Conservation (phyloP, 1,140 invertebrate species). For the Drosophila insularis region DNA sequence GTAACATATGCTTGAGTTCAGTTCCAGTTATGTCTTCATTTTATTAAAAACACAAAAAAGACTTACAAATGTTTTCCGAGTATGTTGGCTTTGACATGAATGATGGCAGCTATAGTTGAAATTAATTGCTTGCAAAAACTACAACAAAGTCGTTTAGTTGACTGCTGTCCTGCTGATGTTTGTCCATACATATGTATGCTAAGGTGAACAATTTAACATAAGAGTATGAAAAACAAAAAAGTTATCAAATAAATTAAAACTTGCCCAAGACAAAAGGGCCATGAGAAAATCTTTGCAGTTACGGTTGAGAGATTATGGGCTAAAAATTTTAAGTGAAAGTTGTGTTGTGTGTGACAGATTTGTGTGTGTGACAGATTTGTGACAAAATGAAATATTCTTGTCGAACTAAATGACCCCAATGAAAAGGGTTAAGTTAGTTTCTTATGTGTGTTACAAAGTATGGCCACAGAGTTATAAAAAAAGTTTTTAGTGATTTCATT, state of each 20-base stretch:
- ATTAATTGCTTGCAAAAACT: slow-evolving; percentile 75
- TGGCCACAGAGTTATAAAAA: no score
- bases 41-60: slow-evolving; percentile 40
- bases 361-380: slow-evolving; percentile 1
- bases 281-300: slow-evolving; percentile 52
- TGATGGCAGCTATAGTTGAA: slow-evolving; percentile 50
- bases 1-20: slow-evolving; percentile 37
- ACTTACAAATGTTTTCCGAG: not conserved
- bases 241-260: slow-evolving; percentile 59
- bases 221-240: slow-evolving; percentile 33
- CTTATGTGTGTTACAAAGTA: not conserved
- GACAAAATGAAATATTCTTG: slow-evolving; percentile 4
- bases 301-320: slow-evolving; percentile 24
- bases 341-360: slow-evolving; percentile 4
- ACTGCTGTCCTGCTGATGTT: slow-evolving; percentile 29
- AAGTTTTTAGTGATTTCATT: not conserved
- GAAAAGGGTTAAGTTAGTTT: slow-evolving; percentile 10
- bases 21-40: slow-evolving; percentile 51
- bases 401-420: not conserved
- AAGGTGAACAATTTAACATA: slow-evolving; percentile 58
- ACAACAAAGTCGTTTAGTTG: slow-evolving; percentile 30
- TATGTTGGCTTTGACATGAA: slow-evolving; percentile 46
- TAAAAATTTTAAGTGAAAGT: slow-evolving; percentile 11
- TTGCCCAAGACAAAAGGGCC: slow-evolving; percentile 40
- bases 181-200: slow-evolving; percentile 62